Evolutionary conservation across 2,113 vertebrate species (phyloP).

Genomic region (Xiphorhynchus elegans): DNA sequence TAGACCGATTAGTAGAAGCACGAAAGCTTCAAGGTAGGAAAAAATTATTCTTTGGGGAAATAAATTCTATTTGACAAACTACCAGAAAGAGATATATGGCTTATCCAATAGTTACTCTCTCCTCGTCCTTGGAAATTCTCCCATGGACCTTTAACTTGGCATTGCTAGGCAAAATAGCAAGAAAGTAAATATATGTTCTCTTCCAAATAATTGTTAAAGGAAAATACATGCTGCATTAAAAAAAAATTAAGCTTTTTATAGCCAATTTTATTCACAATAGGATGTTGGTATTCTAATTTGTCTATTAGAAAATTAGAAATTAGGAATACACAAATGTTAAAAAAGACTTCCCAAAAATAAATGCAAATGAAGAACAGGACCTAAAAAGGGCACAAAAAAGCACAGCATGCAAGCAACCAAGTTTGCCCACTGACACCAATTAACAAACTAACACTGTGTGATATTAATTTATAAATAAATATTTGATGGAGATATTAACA

Average conservation of each 20-base stretch:
- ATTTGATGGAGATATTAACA: not conserved
- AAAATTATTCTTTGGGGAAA: not conserved
- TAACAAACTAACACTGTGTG: not conserved
- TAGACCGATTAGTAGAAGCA: not conserved
- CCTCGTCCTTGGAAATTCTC: conserved; percentile 46
- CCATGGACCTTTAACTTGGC: conserved; percentile 7
- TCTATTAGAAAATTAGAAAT: not conserved
- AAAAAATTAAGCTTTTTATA: not conserved
- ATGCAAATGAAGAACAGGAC: not conserved
- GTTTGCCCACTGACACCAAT: not conserved
- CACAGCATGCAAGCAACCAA: fast-evolving
- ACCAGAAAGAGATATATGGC: not conserved
- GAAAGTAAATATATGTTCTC: not conserved
- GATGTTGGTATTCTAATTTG: not conserved
- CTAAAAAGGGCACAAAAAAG: not conserved
- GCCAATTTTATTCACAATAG: not conserved
- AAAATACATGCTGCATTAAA: not conserved
- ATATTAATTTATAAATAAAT: not conserved
- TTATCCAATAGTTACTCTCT: not conserved
- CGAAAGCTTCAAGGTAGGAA: not conserved
- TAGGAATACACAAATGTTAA: not conserved
- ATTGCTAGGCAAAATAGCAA: not conserved
- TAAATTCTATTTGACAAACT: not conserved
- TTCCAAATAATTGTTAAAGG: conserved; percentile 18
- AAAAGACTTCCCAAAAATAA: not conserved